Evolutionary conservation across 2,888 invertebrate genomes (phyloP).

Genomic region (Diloba caeruleocephala): DNA sequence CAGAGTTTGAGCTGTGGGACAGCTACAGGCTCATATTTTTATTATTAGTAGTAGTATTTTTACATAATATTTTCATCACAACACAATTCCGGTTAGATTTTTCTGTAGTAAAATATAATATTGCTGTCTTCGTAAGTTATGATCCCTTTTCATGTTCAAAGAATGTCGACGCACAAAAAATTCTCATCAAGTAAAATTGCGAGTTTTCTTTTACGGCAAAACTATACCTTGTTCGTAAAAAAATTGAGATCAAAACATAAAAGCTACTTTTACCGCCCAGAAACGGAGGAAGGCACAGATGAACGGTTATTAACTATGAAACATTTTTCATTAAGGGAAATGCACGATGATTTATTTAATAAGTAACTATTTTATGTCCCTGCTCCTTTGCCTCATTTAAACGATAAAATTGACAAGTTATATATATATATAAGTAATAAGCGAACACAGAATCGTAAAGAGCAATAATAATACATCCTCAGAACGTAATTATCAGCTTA

Average conservation of each 20-base stretch:
- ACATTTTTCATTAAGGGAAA: slow-evolving; percentile 10
- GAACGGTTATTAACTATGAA: slow-evolving; percentile 9
- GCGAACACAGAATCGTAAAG: background rate
- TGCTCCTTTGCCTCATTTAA: too few relatives aligned
- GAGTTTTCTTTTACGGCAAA: slow-evolving; percentile 51
- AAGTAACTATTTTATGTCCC: background rate
- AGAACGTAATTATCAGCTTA: slow-evolving; percentile 15
- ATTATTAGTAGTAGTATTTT: too few relatives aligned
- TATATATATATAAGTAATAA: background rate
- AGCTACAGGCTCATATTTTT: slow-evolving; percentile 5
- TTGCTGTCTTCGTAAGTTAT: slow-evolving; percentile 45
- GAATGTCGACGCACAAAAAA: slow-evolving; percentile 53
- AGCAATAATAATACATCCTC: slow-evolving; percentile 10
- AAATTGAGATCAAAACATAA: slow-evolving; percentile 52
- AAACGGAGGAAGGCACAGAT: slow-evolving; percentile 4
- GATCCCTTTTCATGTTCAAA: slow-evolving; percentile 54
- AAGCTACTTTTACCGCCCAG: slow-evolving; percentile 5
- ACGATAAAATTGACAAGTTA: background rate
- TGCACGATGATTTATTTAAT: background rate
- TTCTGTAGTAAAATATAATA: slow-evolving; percentile 21
- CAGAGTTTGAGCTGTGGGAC: too few relatives aligned
- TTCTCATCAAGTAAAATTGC: slow-evolving; percentile 60
- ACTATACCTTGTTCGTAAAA: slow-evolving; percentile 44
- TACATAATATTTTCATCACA: slow-evolving; percentile 14
- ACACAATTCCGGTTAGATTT: slow-evolving; percentile 1